Base-by-base conservation (phyloP, 2,797 vertebrate genomes). In the Cryptoprocta ferox region DNA sequence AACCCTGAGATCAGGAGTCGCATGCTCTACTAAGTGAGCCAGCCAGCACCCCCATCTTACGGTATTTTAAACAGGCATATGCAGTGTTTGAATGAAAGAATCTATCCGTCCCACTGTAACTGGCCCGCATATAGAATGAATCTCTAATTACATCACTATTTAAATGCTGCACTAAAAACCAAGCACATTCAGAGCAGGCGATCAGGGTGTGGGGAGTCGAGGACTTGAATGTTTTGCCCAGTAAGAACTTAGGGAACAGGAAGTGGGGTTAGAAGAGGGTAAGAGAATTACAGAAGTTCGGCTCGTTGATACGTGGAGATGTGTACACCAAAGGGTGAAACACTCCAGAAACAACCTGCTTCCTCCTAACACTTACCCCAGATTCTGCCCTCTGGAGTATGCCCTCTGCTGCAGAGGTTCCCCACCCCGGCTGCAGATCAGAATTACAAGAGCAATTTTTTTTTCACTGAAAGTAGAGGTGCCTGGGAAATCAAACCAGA, bases 121-220 rank as follows among this genome's bases (percentile, higher is more conserved):
- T 19, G 68, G 81, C 26, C n/a, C 63, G 26, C 24, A 70, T 56
- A 65, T 50, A 39, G 42, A 71, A 78, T 86, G 42, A 61, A 75
- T 76, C 59, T 91, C 32, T 91, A 84, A 88, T 26, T 80, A 14
- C 71, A 95, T 53, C 50, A 61, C 32, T 86, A 50, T 88, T 95
- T 87, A 88, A 95, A 91, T 26, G 59, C 28, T 50, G 3, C 39
- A 45, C 35, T 83, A 59, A 70, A 48, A 84, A 30, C 37, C 30
- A 94, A 73, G 86, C 16, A 86, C n/a, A 68, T 48, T 39, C 68
- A 83, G 37, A 39, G 37, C 70, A 5, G 24, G 13, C 11, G 28
- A n/a, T 66, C 48, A 66, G 39, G 68, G 39, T 89, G 32, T 32
- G 16, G 91, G 48, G 30, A 75, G 19, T 59, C 32, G 66, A 92